A percentile compares a stretch with the other conserved stretches of the same genome.
Conservation (phyloP, 2,797 vertebrate species). For the Gallirallus australis region DNA sequence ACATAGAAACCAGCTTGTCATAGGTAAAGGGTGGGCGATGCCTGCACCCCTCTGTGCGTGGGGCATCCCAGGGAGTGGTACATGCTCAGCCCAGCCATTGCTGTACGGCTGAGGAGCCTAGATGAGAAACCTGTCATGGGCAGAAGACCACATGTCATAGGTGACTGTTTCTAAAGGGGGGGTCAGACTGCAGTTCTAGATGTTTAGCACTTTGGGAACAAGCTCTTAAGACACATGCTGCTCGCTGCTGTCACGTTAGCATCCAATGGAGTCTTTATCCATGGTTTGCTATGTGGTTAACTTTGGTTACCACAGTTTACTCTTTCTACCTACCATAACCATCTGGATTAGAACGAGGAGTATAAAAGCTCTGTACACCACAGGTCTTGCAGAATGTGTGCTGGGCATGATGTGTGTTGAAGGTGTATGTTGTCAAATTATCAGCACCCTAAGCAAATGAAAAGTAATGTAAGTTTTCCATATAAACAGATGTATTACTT, state of each 20-base stretch:
- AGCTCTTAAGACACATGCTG: not conserved
- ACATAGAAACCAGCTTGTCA: not conserved
- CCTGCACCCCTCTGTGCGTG: not conserved
- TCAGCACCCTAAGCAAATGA: conserved; percentile 84
- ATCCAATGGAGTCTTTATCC: not conserved
- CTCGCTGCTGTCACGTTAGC: not conserved
- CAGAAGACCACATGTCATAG: not conserved
- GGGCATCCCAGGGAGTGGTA: not conserved
- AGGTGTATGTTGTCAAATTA: conserved; percentile 91
- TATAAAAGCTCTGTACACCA: conserved; percentile 97
- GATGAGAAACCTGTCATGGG: not conserved
- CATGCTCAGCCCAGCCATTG: not conserved
- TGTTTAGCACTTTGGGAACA: not conserved
- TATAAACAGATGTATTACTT: not conserved
- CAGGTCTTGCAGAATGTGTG: conserved; percentile 96
- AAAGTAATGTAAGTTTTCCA: not conserved
- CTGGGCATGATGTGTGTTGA: conserved; percentile 91
- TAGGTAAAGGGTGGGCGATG: not conserved
- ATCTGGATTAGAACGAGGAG: conserved; percentile 92
- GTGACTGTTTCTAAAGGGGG: not conserved
- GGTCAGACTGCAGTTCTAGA: not conserved
- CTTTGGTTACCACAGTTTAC: not conserved
- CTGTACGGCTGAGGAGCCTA: not conserved
- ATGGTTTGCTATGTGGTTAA: not conserved
- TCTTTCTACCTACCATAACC: conserved; percentile 87